phyloP scores from a whole-genome alignment of 2,113 vertebrate genomes.

The Daphoenositta chrysoptera region DNA sequence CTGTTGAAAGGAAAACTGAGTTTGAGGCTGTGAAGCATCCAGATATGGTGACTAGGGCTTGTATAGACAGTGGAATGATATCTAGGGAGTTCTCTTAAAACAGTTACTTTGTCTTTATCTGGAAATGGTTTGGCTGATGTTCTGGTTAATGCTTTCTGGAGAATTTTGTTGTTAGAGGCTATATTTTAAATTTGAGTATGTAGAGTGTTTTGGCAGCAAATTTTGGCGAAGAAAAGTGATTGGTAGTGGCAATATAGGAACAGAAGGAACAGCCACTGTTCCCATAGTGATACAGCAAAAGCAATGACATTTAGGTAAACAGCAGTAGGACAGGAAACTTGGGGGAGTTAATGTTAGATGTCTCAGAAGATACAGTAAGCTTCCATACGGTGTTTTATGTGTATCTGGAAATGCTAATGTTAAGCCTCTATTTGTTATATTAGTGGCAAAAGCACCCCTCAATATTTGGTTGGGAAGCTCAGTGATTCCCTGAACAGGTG shows the following conservation, averaged over 20 bases:
- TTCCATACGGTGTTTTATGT: slow-evolving; percentile 2
- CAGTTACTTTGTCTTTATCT: not conserved
- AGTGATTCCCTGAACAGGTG: not conserved
- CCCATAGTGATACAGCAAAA: slow-evolving; percentile 44
- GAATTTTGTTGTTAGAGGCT: slow-evolving; percentile 24
- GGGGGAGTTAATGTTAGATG: slow-evolving; percentile 57
- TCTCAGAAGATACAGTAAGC: slow-evolving; percentile 41
- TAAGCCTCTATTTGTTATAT: not conserved
- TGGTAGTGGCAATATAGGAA: slow-evolving; percentile 1
- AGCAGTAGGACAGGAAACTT: slow-evolving; percentile 41
- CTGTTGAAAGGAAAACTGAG: not conserved
- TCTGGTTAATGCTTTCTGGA: not conserved
- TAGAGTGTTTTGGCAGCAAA: slow-evolving; percentile 26
- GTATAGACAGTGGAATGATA: not conserved
- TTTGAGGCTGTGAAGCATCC: not conserved
- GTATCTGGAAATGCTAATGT: slow-evolving; percentile 17
- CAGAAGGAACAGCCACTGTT: slow-evolving; percentile 22
- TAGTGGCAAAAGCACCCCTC: not conserved
- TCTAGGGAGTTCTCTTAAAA: not conserved
- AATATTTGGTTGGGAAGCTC: not conserved
- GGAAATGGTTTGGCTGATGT: not conserved
- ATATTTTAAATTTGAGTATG: not conserved
- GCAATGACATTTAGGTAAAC: slow-evolving; percentile 47
- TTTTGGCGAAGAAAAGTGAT: slow-evolving; percentile 27
- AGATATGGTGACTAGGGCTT: not conserved